phyloP scores from a whole-genome alignment of 2,888 invertebrate genomes.

The Zonitis immaculata region DNA sequence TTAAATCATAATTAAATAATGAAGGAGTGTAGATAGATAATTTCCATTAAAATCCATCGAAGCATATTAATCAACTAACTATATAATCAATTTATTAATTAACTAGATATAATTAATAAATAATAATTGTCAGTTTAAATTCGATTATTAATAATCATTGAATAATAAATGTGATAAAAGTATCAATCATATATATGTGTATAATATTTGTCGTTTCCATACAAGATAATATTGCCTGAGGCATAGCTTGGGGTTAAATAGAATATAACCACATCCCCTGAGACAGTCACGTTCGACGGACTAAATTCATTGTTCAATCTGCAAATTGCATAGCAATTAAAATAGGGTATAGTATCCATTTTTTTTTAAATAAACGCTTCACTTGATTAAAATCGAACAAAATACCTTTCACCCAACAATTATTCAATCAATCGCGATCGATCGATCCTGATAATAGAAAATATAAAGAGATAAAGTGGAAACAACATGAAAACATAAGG shows the following conservation, averaged over 20 bases:
- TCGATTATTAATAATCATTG: not conserved
- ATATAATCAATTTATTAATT: no score
- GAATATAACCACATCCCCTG: conserved; percentile 13
- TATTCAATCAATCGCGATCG: not conserved
- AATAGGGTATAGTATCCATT: conserved; percentile 25
- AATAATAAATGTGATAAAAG: conserved; percentile 1
- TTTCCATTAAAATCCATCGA: no score
- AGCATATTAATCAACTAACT: no score
- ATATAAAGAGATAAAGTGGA: not conserved
- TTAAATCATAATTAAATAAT: no score
- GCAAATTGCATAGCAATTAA: conserved; percentile 44
- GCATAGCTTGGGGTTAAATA: conserved; percentile 10
- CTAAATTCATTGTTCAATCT: conserved; percentile 44
- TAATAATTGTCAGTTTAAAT: no score
- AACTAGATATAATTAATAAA: no score
- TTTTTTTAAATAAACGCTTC: conserved; percentile 3
- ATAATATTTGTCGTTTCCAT: conserved; percentile 5
- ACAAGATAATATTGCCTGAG: conserved; percentile 7
- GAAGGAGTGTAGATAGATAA: no score
- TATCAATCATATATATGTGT: conserved; percentile 12
- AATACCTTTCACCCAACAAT: no score
- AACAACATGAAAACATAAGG: no score
- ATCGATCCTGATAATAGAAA: not conserved
- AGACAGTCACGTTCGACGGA: conserved; percentile 37
- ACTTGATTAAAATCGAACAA: conserved; percentile 10